A percentile compares a stretch with the other conserved stretches of the same genome.
These are phyloP conservation scores for Zhengitettix transpicula DNA, from an alignment of 2,888 invertebrate genomes.

Conservation along the genomic window DNA sequence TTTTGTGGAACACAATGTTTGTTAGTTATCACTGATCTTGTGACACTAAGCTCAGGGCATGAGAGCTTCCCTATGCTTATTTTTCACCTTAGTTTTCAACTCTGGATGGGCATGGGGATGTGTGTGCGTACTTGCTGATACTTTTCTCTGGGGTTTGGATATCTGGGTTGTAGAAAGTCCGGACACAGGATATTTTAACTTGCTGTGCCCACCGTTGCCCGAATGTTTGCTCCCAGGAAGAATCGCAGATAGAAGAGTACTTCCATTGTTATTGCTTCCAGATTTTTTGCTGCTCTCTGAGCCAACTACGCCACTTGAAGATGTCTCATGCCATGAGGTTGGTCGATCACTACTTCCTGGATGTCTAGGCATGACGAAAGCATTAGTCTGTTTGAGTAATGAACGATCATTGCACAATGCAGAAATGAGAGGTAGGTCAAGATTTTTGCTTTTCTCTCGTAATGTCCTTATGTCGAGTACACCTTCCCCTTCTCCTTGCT, in stretches of 20 bases:
- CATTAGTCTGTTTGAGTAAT: constrained; percentile 74
- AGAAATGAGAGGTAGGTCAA: constrained; percentile 81
- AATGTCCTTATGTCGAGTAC: constrained; percentile 64
- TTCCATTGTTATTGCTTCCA: background rate
- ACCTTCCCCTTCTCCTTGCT: constrained; percentile 17
- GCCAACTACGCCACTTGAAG: background rate
- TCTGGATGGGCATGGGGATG: constrained; percentile 9
- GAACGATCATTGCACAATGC: constrained; percentile 87
- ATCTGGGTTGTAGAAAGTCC: constrained; percentile 42
- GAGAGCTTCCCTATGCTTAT: background rate
- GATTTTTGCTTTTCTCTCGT: constrained; percentile 73
- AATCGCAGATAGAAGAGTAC: constrained; percentile 3
- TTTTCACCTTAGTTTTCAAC: background rate
- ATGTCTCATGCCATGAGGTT: background rate
- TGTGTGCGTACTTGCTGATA: constrained; percentile 12
- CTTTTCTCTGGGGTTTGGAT: constrained; percentile 37
- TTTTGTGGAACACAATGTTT: no score
- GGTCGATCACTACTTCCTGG: constrained; percentile 18
- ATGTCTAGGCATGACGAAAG: constrained; percentile 62
- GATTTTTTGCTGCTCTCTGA: background rate
- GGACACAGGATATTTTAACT: constrained; percentile 48
- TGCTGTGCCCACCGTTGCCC: constrained; percentile 24
- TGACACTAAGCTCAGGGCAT: background rate
- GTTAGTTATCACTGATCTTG: background rate
- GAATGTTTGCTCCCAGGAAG: constrained; percentile 14